phyloP scores from a whole-genome alignment of 1,140 invertebrate species.

The Orchesella cincta region DNA sequence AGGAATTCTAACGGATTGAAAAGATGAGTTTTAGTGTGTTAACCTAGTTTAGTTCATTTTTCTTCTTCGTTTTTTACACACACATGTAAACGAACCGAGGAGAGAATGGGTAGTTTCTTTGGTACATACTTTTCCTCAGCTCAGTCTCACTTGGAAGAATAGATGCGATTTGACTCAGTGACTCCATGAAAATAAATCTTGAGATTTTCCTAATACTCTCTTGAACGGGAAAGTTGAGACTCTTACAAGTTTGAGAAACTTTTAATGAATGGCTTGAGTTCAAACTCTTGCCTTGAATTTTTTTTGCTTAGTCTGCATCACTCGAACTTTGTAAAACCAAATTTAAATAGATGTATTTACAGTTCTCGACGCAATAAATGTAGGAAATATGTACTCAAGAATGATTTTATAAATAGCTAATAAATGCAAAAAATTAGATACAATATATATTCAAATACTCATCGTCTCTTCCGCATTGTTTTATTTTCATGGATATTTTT shows the following conservation, averaged over 20 bases:
- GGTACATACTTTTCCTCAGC: not conserved
- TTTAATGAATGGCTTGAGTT: conserved; percentile 19
- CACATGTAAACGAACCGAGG: too few species aligned
- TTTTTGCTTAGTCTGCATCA: conserved; percentile 4
- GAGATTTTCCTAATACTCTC: conserved; percentile 7
- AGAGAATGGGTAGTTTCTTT: not conserved
- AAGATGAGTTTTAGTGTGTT: conserved; percentile 13
- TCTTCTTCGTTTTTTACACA: not conserved
- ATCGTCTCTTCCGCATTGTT: too few species aligned
- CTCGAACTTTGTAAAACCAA: too few species aligned
- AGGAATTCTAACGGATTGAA: conserved; percentile 7
- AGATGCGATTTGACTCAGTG: not conserved
- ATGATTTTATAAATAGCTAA: too few species aligned
- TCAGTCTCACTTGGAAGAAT: not conserved
- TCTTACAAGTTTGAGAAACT: not conserved
- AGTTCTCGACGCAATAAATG: too few species aligned
- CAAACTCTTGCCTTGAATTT: not conserved
- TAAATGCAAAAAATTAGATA: too few species aligned
- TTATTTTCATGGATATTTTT: too few species aligned
- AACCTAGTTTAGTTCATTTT: conserved; percentile 21
- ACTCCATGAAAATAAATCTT: conserved; percentile 20
- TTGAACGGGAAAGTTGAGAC: not conserved
- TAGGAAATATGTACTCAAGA: too few species aligned
- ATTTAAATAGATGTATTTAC: too few species aligned
- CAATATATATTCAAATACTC: too few species aligned